Conservation (phyloP, 2,113 vertebrate genomes). For the Vireo altiloquus region DNA sequence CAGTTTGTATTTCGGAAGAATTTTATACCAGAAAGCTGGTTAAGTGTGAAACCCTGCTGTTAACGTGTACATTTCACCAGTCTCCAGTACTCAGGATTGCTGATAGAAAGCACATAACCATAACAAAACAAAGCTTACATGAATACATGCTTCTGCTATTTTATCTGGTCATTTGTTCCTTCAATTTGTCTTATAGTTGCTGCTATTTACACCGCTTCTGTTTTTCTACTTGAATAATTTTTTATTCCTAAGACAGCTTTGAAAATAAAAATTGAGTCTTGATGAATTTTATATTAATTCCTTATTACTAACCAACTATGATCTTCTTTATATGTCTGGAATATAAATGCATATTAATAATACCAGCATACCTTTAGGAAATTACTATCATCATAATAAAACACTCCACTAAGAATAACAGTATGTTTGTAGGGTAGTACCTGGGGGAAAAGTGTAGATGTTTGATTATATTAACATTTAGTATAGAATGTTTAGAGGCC, state of each 20-base stretch:
- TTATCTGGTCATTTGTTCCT: not conserved
- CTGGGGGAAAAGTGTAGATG: not conserved
- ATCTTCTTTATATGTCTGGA: not conserved
- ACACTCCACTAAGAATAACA: not conserved
- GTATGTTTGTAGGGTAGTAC: not conserved
- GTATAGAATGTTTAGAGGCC: not conserved
- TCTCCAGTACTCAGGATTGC: not conserved
- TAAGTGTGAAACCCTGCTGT: not conserved
- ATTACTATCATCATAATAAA: not conserved
- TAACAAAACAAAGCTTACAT: not conserved
- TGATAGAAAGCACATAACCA: not conserved
- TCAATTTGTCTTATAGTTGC: not conserved
- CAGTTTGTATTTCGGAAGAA: not conserved
- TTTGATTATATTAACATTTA: not conserved
- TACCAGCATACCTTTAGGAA: not conserved
- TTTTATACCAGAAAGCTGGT: not conserved
- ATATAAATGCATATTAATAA: conserved; percentile 3
- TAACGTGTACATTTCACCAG: not conserved
- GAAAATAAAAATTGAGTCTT: conserved; percentile 2
- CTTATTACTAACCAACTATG: not conserved
- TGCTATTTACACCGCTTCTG: not conserved
- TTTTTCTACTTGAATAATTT: not conserved
- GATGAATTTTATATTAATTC: not conserved
- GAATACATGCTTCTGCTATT: not conserved
- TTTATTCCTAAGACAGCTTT: not conserved